A percentile compares a stretch with the other conserved stretches of the same genome.
These are phyloP conservation scores for Phorcus lineatus DNA, from an alignment of 2,888 invertebrate genomes.

Conservation along the genomic window DNA sequence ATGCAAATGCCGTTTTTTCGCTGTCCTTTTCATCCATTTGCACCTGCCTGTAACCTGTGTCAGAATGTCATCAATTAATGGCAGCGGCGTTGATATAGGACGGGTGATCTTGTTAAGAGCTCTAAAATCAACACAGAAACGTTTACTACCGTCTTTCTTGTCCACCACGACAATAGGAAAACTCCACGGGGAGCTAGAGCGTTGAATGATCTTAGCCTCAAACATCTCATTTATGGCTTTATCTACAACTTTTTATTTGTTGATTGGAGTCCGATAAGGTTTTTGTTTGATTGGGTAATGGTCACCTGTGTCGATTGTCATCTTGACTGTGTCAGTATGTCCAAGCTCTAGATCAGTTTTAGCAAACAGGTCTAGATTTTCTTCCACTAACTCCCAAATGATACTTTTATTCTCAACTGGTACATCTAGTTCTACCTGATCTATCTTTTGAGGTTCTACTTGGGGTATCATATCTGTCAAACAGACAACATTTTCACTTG, in stretches of 20 bases:
- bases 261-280: conserved; percentile 38
- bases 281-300: conserved; percentile 30
- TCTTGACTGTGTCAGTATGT: conserved; percentile 31
- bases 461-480: no score
- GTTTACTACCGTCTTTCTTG: conserved; percentile 31
- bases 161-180: conserved; percentile 35
- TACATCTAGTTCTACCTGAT: background rate
- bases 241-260: conserved; percentile 33
- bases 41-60: conserved; percentile 21
- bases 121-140: background rate
- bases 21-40: conserved; percentile 10
- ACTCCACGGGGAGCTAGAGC: conserved; percentile 31
- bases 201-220: conserved; percentile 30
- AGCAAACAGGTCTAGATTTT: conserved; percentile 33
- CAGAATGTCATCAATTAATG: conserved; percentile 11
- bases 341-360: conserved; percentile 29
- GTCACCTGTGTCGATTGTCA: conserved; percentile 25
- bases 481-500: no score
- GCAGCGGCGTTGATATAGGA: background rate
- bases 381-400: background rate
- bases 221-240: conserved; percentile 43
- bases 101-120: background rate
- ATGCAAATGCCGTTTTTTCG: conserved; percentile 25
- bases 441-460: background rate
- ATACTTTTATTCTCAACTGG: background rate